These are phyloP conservation scores for Origma solitaria DNA, from an alignment of 2,113 vertebrate genomes.

Conservation along the genomic window DNA sequence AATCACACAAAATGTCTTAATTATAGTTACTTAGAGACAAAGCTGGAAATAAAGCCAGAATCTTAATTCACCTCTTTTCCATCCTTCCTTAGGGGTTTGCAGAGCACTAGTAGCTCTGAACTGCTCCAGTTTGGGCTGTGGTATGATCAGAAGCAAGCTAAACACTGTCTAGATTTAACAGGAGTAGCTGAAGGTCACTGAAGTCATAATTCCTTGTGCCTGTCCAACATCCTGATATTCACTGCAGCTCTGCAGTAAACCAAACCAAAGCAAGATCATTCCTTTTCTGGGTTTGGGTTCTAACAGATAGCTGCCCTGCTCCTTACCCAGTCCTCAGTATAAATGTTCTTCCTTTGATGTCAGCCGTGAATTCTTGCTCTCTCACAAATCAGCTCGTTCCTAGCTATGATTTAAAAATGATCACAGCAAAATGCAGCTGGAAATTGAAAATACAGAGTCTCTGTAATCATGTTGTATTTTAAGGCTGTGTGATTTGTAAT, in stretches of 20 bases:
- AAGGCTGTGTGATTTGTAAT: constrained; percentile 1
- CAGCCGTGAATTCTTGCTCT: neutral
- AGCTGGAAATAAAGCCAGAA: neutral
- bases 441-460: neutral
- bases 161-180: neutral
- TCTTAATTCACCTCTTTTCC: neutral
- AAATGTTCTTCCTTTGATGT: neutral
- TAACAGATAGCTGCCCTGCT: neutral
- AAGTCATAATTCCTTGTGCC: fast-evolving
- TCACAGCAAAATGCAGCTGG: constrained; percentile 2
- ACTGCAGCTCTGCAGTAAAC: neutral
- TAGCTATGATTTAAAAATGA: constrained; percentile 29
- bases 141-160: neutral
- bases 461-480: constrained; percentile 23
- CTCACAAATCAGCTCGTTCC: neutral
- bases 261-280: neutral
- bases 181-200: neutral
- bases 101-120: neutral
- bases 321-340: neutral
- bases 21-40: neutral
- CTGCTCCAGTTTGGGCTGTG: neutral
- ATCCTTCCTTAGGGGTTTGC: neutral
- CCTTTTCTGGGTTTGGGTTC: neutral
- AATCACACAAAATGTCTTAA: neutral
- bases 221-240: neutral